phyloP scores from a whole-genome alignment of 2,888 invertebrate species.

The Chalcosyrphus nemorum region DNA sequence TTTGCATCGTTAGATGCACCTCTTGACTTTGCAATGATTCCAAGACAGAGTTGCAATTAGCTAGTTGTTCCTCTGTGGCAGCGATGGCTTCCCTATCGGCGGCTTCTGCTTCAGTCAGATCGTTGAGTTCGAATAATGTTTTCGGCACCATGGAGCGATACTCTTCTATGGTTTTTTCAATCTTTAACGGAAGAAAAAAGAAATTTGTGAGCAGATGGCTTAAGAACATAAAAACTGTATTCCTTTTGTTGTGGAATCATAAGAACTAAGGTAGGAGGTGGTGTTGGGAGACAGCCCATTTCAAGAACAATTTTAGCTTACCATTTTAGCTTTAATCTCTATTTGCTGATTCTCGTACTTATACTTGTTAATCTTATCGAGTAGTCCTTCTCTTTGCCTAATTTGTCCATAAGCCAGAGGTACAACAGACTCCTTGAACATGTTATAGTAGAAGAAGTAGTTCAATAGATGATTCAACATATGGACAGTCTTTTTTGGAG shows the following conservation, averaged over 20 bases:
- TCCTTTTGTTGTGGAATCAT: no score
- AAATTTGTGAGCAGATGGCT: no score
- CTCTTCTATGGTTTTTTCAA: constrained; percentile 36
- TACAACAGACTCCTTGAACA: constrained; percentile 77
- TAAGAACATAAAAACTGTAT: no score
- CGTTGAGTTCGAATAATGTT: constrained; percentile 65
- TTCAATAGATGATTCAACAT: constrained; percentile 78
- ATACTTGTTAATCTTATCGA: constrained; percentile 67
- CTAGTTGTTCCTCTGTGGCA: constrained; percentile 23
- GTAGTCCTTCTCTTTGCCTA: constrained; percentile 72
- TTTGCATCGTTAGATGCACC: constrained; percentile 72
- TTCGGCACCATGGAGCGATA: constrained; percentile 44
- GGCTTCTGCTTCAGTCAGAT: constrained; percentile 45
- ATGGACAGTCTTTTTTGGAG: constrained; percentile 77
- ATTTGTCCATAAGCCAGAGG: constrained; percentile 74
- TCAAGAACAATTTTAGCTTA: constrained; percentile 29
- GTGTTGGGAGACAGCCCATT: no score
- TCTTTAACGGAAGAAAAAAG: constrained; percentile 11
- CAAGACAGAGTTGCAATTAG: constrained; percentile 7
- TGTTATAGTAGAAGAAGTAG: constrained; percentile 78
- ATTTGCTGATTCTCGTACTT: constrained; percentile 73
- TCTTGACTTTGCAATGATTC: constrained; percentile 59
- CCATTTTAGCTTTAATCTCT: constrained; percentile 62
- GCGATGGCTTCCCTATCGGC: constrained; percentile 19
- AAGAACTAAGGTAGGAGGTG: no score